Percentiles rank a stretch among this genome's conserved stretches.
phyloP scores from a whole-genome alignment of 35 echinoderm and acorn worm species.

The Hemicentrotus pulcherrimus region DNA sequence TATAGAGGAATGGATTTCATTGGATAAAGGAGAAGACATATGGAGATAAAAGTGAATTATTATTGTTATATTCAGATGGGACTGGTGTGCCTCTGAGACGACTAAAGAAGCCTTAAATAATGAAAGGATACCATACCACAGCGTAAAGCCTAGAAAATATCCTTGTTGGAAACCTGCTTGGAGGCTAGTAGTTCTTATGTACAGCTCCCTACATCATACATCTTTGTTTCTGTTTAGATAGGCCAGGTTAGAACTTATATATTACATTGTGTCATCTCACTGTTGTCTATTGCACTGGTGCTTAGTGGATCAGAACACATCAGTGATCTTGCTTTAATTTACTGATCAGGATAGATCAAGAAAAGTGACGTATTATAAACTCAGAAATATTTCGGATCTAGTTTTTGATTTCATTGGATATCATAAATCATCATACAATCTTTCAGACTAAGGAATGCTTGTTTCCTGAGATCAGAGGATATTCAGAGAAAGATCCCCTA shows the following conservation, averaged over 20 bases:
- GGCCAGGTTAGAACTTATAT: neutral
- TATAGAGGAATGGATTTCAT: too few relatives aligned
- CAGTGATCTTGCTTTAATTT: neutral
- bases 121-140: neutral
- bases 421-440: neutral
- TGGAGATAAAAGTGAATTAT: too few relatives aligned
- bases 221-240: neutral
- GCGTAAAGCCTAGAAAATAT: neutral
- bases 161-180: neutral
- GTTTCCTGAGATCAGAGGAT: neutral
- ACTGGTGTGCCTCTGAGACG: too few relatives aligned
- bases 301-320: neutral
- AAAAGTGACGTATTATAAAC: neutral
- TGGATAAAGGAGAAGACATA: too few relatives aligned
- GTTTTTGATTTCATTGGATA: neutral
- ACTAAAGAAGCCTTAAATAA: neutral
- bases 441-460: neutral
- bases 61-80: too few relatives aligned
- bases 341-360: neutral
- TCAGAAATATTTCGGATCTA: neutral
- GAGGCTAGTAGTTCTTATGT: neutral
- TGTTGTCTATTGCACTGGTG: neutral
- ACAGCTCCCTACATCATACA: neutral
- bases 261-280: neutral
- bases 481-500: neutral